A percentile compares a stretch with the other conserved stretches of the same genome.
Conservation (phyloP, 2,797 vertebrate species). For the Malacoctenus gilli region DNA sequence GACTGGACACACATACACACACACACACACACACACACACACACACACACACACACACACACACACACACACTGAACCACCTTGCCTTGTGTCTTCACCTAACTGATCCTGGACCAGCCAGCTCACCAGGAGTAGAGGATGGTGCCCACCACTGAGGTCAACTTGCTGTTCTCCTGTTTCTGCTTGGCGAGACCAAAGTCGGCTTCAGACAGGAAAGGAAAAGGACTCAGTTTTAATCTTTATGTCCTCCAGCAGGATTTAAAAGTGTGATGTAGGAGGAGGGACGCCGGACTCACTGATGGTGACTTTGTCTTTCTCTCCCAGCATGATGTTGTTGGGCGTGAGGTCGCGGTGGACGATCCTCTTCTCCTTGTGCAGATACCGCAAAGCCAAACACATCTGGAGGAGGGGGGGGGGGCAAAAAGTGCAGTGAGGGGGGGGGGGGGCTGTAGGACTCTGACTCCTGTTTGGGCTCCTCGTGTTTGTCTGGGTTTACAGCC, state of each 20-base stretch:
- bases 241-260: background rate
- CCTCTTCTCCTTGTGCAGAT: slow-evolving; percentile 92
- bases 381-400: slow-evolving; percentile 89
- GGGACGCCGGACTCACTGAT: slow-evolving; percentile 81
- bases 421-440: too few relatives aligned
- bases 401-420: slow-evolving; percentile 55
- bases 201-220: slow-evolving; percentile 73
- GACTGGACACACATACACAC: slow-evolving; percentile 70
- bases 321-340: slow-evolving; percentile 90
- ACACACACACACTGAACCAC: background rate
- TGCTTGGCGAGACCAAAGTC: slow-evolving; percentile 93
- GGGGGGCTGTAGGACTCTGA: too few relatives aligned
- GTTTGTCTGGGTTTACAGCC: too few relatives aligned
- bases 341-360: slow-evolving; percentile 91
- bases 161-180: slow-evolving; percentile 91
- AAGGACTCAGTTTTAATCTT: background rate
- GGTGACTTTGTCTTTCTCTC: slow-evolving; percentile 89
- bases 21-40: background rate
- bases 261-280: background rate
- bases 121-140: slow-evolving; percentile 92
- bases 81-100: too few relatives aligned
- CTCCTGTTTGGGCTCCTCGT: too few relatives aligned
- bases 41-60: slow-evolving; percentile 27
- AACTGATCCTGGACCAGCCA: too few relatives aligned
- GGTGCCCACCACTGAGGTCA: slow-evolving; percentile 89